These are phyloP conservation scores for Leptodactylus fuscus DNA, from an alignment of 2,113 vertebrate genomes.

Conservation along the genomic window DNA sequence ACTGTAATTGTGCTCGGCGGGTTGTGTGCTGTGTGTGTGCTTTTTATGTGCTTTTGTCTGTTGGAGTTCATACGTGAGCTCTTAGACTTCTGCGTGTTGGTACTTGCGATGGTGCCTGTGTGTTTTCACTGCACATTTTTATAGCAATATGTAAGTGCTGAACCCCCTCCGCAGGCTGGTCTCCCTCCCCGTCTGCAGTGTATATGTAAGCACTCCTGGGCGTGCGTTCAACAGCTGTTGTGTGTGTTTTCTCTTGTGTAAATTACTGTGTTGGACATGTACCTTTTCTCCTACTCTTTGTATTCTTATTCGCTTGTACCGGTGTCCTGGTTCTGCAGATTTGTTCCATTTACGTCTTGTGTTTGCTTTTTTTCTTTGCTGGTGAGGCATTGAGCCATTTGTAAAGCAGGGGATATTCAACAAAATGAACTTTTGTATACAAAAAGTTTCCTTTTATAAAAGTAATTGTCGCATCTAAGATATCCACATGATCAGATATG, in stretches of 20 bases:
- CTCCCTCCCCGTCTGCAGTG: slow-evolving; percentile 16
- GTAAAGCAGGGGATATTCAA: not conserved
- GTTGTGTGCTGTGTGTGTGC: not conserved
- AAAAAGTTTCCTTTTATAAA: not conserved
- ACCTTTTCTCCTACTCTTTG: slow-evolving; percentile 7
- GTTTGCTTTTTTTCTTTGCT: not conserved
- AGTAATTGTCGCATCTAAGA: not conserved
- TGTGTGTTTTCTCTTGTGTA: slow-evolving; percentile 49
- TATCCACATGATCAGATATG: not conserved
- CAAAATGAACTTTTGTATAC: not conserved
- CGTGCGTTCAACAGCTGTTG: slow-evolving; percentile 27
- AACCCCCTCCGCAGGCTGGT: slow-evolving; percentile 6
- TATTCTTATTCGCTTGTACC: not conserved
- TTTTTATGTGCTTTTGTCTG: slow-evolving; percentile 42
- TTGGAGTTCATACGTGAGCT: slow-evolving; percentile 22
- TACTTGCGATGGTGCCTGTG: slow-evolving; percentile 40
- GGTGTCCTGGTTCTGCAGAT: not conserved
- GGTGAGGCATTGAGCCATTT: not conserved
- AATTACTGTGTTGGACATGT: slow-evolving; percentile 12
- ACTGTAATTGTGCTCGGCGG: not conserved
- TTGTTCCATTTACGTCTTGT: slow-evolving; percentile 2
- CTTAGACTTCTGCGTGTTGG: slow-evolving; percentile 24
- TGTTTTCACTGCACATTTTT: slow-evolving; percentile 56
- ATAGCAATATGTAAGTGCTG: slow-evolving; percentile 33
- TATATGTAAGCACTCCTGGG: slow-evolving; percentile 27